A percentile compares a stretch with the other conserved stretches of the same genome.
phyloP scores from a whole-genome alignment of 2,888 invertebrate genomes.

The Pyrocoelia pectoralis region DNA sequence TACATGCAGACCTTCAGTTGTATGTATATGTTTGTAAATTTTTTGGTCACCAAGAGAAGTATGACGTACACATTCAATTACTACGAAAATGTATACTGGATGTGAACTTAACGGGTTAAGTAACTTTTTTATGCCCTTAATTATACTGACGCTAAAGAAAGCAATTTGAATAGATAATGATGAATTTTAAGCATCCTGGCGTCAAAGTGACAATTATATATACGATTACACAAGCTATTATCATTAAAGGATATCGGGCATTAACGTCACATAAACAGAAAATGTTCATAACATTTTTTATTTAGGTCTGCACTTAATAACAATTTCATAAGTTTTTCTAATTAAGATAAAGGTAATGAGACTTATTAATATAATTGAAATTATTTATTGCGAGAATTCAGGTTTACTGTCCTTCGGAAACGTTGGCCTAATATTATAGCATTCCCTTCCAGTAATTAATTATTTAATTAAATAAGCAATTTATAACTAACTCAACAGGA shows the following conservation, averaged over 20 bases:
- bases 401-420: neutral
- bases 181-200: slow-evolving; percentile 28
- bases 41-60: neutral
- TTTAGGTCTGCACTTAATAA: too few relatives aligned
- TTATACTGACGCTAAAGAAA: slow-evolving; percentile 25
- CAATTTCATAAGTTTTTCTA: too few relatives aligned
- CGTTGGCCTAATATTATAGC: neutral
- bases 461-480: neutral
- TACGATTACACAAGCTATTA: slow-evolving; percentile 31
- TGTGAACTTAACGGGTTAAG: slow-evolving; percentile 19
- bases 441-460: neutral
- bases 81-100: too few relatives aligned
- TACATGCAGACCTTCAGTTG: neutral
- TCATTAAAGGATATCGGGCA: slow-evolving; percentile 18
- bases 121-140: slow-evolving; percentile 28
- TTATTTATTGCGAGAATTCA: neutral
- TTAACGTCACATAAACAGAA: neutral
- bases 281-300: neutral
- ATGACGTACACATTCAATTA: neutral
- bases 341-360: neutral
- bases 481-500: too few relatives aligned
- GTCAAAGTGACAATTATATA: slow-evolving; percentile 34
- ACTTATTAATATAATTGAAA: slow-evolving; percentile 1
- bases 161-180: slow-evolving; percentile 29
- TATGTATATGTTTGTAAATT: neutral